A percentile compares a stretch with the other conserved stretches of the same genome.
phyloP scores from a whole-genome alignment of 2,888 invertebrate genomes.

The Netelia fuscicornis region DNA sequence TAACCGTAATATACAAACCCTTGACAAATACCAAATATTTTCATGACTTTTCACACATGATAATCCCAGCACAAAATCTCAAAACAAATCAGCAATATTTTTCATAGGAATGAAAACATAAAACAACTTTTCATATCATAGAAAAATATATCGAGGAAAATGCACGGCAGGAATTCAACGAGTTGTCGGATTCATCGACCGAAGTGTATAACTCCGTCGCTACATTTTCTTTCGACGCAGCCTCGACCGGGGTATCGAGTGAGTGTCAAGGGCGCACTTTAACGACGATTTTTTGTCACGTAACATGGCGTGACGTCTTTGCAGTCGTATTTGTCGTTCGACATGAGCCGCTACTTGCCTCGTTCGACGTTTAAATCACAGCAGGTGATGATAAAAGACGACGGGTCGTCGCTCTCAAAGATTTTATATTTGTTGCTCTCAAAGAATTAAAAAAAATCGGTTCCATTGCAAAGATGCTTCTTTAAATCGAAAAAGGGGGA shows the following conservation, averaged over 20 bases:
- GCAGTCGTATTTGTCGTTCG: slow-evolving; percentile 7
- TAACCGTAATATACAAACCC: background rate
- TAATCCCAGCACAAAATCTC: no score
- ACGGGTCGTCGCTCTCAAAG: background rate
- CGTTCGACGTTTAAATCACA: background rate
- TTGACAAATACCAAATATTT: no score
- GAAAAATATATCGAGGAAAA: background rate
- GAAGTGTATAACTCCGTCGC: background rate
- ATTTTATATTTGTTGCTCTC: background rate
- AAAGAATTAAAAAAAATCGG: background rate
- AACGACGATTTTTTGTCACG: slow-evolving; percentile 53
- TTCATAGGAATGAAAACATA: background rate
- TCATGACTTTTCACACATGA: no score
- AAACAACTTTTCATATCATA: background rate
- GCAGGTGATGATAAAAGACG: background rate
- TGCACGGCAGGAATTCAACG: background rate
- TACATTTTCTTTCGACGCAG: slow-evolving; percentile 29
- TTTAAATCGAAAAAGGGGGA: background rate
- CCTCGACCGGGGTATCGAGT: slow-evolving; percentile 18
- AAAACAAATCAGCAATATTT: no score
- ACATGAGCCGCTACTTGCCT: background rate
- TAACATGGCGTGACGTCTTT: slow-evolving; percentile 48
- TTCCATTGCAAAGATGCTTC: background rate
- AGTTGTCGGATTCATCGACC: slow-evolving; percentile 19
- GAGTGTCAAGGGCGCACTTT: slow-evolving; percentile 43